Evolutionary conservation across 2,888 invertebrate species (phyloP).

Genomic region (Nematopogon swammerdamellus): DNA sequence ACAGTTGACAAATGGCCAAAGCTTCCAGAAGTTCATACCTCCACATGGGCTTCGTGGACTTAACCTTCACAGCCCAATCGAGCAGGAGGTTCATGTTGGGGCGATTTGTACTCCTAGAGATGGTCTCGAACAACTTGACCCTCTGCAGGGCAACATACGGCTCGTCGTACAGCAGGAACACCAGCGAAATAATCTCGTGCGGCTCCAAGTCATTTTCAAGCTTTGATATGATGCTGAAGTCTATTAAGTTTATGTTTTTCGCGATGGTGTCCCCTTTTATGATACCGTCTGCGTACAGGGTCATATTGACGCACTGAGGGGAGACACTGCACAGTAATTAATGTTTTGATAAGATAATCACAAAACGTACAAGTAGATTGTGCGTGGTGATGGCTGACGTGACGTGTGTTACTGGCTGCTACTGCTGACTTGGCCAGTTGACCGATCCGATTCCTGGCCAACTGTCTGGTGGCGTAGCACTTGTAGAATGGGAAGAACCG

Average conservation of each 20-base stretch:
- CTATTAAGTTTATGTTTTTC: constrained; percentile 23
- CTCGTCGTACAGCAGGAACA: constrained; percentile 38
- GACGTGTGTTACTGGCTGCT: no score
- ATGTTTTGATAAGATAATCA: no score
- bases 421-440: no score
- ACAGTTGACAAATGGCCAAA: constrained; percentile 32
- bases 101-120: constrained; percentile 23
- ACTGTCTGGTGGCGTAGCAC: no score
- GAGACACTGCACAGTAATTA: no score
- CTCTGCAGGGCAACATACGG: constrained; percentile 39
- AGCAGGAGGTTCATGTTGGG: constrained; percentile 29
- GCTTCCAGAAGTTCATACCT: constrained; percentile 42
- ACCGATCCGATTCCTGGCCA: no score
- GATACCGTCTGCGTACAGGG: not conserved
- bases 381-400: no score
- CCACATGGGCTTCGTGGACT: constrained; percentile 26
- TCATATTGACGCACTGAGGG: not conserved
- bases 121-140: constrained; percentile 30
- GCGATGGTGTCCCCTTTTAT: constrained; percentile 12
- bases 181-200: constrained; percentile 36
- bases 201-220: constrained; percentile 37
- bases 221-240: constrained; percentile 26
- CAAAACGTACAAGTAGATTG: no score
- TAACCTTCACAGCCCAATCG: constrained; percentile 35
- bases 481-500: no score